Base-by-base conservation (phyloP, 1,140 invertebrate species). In the Aethina tumida region DNA sequence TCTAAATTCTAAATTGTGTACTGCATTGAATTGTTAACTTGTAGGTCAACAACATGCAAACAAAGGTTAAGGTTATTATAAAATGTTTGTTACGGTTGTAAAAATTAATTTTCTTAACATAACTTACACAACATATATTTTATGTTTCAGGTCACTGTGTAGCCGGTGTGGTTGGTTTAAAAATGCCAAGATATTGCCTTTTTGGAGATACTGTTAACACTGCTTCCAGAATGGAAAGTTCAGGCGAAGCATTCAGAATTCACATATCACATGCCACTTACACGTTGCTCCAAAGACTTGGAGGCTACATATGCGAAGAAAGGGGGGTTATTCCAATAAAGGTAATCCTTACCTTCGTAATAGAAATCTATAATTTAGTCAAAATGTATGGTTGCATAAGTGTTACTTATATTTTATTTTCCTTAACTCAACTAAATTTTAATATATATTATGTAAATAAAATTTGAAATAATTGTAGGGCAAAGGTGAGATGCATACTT, bases 171-270 rank as follows among this genome's bases (percentile, higher is more conserved):
- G 87, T 93, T 1, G 88, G 88, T 1, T 64, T 86, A 2, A 90
- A 90, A 62, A 89, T 91, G 85, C 80, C 84, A 0, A 70, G 84
- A 25, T 90, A 90, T 63, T 90, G 87, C 60, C 65, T 92, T 2
- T 90, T 91, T 58, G 86, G 87, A 0, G 89, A 93, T 60, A 93
- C 88, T 0, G 88, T 93, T 12, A 81, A 81, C 50, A 80, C 77
- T 0, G 77, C 77, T 2, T 77, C 75, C 0, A 57, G 77, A 19
- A 81, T 81, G 78, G 77, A 81, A 54, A 75, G 75, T 25, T 69
- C 70, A 8, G 77, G 80, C 8, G 74, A 79, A 52, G 74, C 81
- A 1, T 69, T 83, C 28, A 68, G 69, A 47, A 81, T 87, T 27
- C 83, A 86, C 61, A 71, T 84, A 56, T 84, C 81, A 16, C 58